Evolutionary conservation across 2,888 invertebrate genomes (phyloP), one percentile per base, ranked within the genome.

Genomic region (Clistopyga incitator): DNA sequence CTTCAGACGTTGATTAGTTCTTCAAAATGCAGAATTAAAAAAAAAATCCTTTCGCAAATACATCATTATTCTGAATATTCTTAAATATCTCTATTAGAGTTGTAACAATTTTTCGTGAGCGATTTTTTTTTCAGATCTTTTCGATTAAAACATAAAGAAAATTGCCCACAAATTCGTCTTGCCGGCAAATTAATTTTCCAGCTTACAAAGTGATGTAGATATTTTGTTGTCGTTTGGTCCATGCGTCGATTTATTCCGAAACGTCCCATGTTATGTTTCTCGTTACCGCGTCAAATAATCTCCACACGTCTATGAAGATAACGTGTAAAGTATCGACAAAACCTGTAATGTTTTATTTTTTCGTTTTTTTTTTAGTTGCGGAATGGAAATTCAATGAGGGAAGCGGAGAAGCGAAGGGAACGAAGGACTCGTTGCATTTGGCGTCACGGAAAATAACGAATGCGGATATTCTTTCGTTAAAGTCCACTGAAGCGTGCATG

Each of bases 391-490:
- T 42, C 54, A 20, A n/a, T n/a, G 54, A 56, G 52, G 2, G 65
- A 59, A n/a, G 42, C 10, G 20, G 68, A 52, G 80, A 18, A 38
- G 34, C 50, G 64, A 70, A 15, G 56, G 82, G 65, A 78, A 70
- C 65, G 47, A 65, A 78, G 78, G 64, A 67, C 82, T 78, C 68
- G 56, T 50, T 82, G 75, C 61, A 78, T 38, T 70, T 67, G 54
- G 75, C 52, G 20, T 56, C 29, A n/a, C 15, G 75, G 75, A 68
- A 59, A 82, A 75, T 61, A 81, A 77, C 52, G 65, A 74, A 54
- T 42, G 68, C 50, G 68, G 68, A 45, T 70, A 70, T 74, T 54
- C 34, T 78, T 79, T 75, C 70, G 71, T 75, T 20, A 47, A 47
- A 74, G 68, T 59, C 61, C 2, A 38, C 18, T 67, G 42, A 25